Conservation (phyloP, 1,140 invertebrate species). For the Bombus vancouverensis region DNA sequence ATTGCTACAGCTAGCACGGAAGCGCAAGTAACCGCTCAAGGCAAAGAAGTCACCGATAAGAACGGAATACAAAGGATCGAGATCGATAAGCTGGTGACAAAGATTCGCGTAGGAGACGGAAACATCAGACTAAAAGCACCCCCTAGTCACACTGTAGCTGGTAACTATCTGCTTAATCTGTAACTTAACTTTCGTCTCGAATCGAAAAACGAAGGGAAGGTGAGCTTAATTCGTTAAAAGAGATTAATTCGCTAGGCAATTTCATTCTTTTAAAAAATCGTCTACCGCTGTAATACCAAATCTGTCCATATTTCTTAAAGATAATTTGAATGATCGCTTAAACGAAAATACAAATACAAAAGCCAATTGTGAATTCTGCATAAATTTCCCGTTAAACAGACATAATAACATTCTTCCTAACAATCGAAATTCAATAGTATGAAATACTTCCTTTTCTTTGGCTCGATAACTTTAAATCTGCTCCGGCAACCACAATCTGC, state of each 20-base stretch:
- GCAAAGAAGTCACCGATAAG: slow-evolving; percentile 83
- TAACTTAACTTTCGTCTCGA: too few species aligned
- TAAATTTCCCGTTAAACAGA: background rate
- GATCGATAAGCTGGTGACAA: slow-evolving; percentile 84
- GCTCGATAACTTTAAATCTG: background rate
- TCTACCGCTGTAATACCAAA: background rate
- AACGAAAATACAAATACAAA: background rate
- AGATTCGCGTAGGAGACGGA: slow-evolving; percentile 85
- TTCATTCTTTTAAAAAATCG: background rate
- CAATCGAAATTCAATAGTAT: background rate
- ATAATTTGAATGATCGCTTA: too few species aligned
- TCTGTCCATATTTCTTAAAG: too few species aligned
- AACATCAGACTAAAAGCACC: slow-evolving; percentile 82
- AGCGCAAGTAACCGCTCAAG: slow-evolving; percentile 82
- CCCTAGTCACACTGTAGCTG: slow-evolving; percentile 78
- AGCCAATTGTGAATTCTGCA: background rate
- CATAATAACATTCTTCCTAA: background rate
- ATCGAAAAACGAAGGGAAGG: too few species aligned
- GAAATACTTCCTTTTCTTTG: background rate
- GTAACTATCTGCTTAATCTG: slow-evolving; percentile 68
- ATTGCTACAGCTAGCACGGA: slow-evolving; percentile 83
- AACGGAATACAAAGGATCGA: slow-evolving; percentile 85
- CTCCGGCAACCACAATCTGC: background rate
- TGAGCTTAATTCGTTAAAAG: too few species aligned
- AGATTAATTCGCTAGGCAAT: background rate